Conservation (phyloP, 2,113 vertebrate genomes). For the Otus sunia region DNA sequence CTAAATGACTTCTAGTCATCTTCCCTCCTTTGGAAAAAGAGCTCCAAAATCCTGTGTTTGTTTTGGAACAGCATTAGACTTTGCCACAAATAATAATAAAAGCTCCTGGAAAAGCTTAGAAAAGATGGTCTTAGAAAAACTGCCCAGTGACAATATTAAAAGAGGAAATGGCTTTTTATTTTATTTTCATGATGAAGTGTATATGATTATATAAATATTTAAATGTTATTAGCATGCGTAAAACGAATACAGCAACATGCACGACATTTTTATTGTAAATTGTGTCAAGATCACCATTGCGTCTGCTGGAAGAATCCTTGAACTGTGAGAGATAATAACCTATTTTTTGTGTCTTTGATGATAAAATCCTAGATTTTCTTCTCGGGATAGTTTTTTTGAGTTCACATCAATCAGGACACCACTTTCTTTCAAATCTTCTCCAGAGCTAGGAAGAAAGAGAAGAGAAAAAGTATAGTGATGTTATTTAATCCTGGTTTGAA, state of each 20-base stretch:
- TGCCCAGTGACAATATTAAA: background rate
- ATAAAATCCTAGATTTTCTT: background rate
- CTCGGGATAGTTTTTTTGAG: background rate
- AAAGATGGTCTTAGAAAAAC: background rate
- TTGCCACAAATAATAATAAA: background rate
- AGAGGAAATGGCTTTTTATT: background rate
- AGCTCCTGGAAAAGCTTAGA: background rate
- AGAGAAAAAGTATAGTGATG: background rate
- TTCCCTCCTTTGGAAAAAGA: background rate
- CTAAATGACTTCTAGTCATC: background rate
- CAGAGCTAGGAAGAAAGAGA: background rate
- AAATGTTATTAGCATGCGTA: background rate
- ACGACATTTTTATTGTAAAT: background rate
- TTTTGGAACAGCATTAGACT: background rate
- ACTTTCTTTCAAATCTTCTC: background rate
- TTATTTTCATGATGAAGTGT: background rate
- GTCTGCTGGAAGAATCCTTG: background rate
- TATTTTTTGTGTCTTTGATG: background rate
- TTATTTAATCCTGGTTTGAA: conserved; percentile 5
- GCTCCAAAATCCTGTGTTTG: background rate
- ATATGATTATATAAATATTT: background rate
- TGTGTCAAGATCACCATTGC: background rate
- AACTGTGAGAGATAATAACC: background rate
- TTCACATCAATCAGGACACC: conserved; percentile 9
- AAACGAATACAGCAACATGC: background rate